Conservation (phyloP, 2,113 vertebrate genomes). For the Eptesicus fuscus region DNA sequence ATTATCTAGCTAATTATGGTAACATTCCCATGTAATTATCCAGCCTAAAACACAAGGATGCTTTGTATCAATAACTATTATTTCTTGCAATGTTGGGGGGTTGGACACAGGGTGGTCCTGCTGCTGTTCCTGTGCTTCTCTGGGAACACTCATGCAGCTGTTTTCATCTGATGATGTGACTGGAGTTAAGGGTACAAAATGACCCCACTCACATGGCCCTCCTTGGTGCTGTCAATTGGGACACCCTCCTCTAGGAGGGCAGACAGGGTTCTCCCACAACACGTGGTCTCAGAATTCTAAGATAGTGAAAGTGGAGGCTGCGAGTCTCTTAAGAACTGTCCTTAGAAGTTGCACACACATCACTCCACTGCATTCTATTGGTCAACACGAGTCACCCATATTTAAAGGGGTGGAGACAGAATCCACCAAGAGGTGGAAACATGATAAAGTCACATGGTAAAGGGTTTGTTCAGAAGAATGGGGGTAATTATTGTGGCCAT, state of each 20-base stretch:
- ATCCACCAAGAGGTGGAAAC: not conserved
- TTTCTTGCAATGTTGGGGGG: not conserved
- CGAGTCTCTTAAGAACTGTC: not conserved
- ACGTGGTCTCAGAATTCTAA: not conserved
- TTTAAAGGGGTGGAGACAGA: not conserved
- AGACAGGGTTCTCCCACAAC: not conserved
- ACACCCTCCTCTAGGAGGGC: not conserved
- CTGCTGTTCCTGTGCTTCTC: not conserved
- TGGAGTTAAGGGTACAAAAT: not conserved
- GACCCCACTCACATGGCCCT: not conserved
- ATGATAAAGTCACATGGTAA: not conserved
- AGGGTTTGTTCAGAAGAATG: not conserved
- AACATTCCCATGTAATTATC: too few species aligned
- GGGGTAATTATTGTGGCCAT: not conserved
- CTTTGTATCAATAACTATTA: not conserved
- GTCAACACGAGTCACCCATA: not conserved
- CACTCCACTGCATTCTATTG: not conserved
- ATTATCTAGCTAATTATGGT: too few species aligned
- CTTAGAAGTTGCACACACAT: not conserved
- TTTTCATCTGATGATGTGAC: not conserved
- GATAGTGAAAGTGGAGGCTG: not conserved
- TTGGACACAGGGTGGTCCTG: not conserved
- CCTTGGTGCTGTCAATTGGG: not conserved
- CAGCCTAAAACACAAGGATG: not conserved
- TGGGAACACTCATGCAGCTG: not conserved